Percentiles rank a stretch among this genome's conserved stretches.
phyloP scores from a whole-genome alignment of 2,113 vertebrate genomes.

The Aldabrachelys gigantea region DNA sequence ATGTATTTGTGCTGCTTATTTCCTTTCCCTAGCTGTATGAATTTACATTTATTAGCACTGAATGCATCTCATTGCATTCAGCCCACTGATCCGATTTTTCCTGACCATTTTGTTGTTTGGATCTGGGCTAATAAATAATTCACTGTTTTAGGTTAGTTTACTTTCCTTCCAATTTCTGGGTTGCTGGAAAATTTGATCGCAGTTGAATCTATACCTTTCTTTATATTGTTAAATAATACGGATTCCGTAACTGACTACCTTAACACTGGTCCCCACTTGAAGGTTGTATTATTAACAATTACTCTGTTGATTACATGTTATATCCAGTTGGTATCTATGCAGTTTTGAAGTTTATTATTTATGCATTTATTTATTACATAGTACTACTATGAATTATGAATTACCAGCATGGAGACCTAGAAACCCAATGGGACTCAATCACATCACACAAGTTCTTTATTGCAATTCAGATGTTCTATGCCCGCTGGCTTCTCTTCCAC shows the following conservation, averaged over 20 bases:
- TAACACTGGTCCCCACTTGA: neutral
- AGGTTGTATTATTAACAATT: neutral
- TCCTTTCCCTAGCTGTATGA: slow-evolving; percentile 59
- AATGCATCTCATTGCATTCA: slow-evolving; percentile 59
- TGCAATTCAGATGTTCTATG: neutral
- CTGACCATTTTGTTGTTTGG: neutral
- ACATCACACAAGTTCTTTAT: neutral
- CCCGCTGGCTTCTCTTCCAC: neutral
- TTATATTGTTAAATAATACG: neutral
- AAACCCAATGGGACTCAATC: neutral
- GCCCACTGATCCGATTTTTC: slow-evolving; percentile 42
- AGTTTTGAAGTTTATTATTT: neutral
- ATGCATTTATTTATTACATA: slow-evolving; percentile 15
- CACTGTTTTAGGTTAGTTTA: slow-evolving; percentile 30
- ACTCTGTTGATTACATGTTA: neutral
- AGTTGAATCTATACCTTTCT: neutral
- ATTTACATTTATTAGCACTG: slow-evolving; percentile 72
- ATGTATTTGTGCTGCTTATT: slow-evolving; percentile 50
- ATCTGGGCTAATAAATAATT: slow-evolving; percentile 68
- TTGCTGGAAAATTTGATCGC: neutral
- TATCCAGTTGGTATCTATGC: neutral
- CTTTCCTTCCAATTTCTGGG: slow-evolving; percentile 6
- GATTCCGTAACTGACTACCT: neutral
- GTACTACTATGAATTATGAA: neutral
- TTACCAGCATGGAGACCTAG: neutral